phyloP scores from a whole-genome alignment of 2,113 vertebrate genomes.

The Ptilorrhoa leucosticta region DNA sequence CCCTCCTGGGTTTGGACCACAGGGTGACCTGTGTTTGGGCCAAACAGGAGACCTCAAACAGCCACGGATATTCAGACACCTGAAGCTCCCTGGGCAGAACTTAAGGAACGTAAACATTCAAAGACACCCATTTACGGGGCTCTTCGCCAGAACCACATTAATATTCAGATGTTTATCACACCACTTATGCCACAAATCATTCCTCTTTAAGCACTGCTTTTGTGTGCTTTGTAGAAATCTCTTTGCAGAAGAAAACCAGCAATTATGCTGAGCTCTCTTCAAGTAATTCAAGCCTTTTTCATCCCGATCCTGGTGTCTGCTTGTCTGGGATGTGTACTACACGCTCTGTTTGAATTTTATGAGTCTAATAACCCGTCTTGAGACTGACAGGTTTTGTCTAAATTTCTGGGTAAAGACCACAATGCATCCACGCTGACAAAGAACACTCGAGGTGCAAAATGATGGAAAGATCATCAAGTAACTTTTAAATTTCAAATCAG shows the following conservation, averaged over 20 bases:
- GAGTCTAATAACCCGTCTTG: background rate
- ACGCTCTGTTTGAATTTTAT: background rate
- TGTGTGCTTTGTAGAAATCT: background rate
- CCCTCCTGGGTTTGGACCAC: background rate
- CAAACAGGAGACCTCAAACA: background rate
- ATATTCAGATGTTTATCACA: slow-evolving; percentile 32
- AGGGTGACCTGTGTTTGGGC: too few species aligned
- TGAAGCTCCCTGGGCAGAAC: background rate
- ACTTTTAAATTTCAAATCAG: background rate
- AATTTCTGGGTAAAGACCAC: background rate
- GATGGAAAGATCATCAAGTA: background rate
- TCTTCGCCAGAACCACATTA: background rate
- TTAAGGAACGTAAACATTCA: background rate
- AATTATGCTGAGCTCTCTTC: slow-evolving; percentile 11
- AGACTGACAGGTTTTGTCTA: background rate
- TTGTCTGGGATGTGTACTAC: background rate
- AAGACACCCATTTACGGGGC: background rate
- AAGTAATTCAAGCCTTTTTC: background rate
- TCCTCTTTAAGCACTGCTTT: background rate
- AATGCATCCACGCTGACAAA: background rate
- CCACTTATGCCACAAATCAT: background rate
- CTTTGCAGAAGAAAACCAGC: background rate
- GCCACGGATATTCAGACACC: background rate
- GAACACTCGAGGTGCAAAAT: background rate
- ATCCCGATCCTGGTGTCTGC: background rate